Conservation (phyloP, 2,113 vertebrate species). For the Ciconia boyciana region DNA sequence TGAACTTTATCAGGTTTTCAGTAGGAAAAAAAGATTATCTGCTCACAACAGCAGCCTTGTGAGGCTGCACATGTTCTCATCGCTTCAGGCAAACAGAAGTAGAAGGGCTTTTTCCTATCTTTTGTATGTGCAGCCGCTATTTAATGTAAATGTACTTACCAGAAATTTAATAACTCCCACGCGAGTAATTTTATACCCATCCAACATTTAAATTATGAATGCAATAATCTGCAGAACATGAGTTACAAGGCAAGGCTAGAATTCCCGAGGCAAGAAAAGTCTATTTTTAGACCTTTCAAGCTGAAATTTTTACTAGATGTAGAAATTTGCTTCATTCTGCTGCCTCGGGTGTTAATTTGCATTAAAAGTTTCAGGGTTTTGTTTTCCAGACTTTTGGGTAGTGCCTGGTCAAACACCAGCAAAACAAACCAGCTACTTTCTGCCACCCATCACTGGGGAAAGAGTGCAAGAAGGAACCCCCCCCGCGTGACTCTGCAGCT, state of each 20-base stretch:
- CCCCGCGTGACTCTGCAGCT: accelerated
- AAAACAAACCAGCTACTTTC: neutral
- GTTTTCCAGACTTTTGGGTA: neutral
- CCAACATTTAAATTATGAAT: conserved; percentile 43
- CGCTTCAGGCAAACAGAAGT: neutral
- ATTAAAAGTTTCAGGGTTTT: neutral
- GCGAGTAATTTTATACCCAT: conserved; percentile 21
- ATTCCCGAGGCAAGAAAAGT: neutral
- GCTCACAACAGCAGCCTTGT: neutral
- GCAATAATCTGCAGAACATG: conserved; percentile 6
- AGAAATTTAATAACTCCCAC: conserved; percentile 45
- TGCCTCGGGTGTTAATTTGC: neutral
- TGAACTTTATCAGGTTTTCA: neutral
- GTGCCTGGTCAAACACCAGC: neutral
- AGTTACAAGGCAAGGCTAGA: neutral
- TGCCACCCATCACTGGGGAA: neutral
- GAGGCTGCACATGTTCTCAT: neutral
- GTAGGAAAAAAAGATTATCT: neutral
- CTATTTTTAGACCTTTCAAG: conserved; percentile 36
- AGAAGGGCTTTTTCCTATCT: conserved; percentile 4
- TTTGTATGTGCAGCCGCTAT: neutral
- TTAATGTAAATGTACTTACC: conserved; percentile 38
- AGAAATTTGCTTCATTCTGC: neutral
- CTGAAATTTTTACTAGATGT: neutral
- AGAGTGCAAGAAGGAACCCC: neutral